These are phyloP conservation scores for Hippopotamyrus pictus DNA, from an alignment of 2,797 vertebrate genomes.

Conservation along the genomic window DNA sequence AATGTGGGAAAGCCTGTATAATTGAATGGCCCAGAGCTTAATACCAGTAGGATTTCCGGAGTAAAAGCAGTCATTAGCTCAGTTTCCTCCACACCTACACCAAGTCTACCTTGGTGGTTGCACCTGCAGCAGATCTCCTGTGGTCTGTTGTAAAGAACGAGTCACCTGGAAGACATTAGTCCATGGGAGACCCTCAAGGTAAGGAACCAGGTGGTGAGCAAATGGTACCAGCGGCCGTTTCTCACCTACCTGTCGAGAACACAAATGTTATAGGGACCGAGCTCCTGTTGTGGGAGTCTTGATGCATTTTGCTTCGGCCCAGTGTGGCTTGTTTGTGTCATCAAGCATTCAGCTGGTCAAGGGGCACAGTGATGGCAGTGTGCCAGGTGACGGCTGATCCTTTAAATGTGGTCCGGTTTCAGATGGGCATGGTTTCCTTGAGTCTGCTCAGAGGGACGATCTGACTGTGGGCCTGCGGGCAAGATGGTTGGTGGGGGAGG, in stretches of 20 bases:
- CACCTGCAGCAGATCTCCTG: slow-evolving; percentile 3
- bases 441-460: not conserved
- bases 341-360: not conserved
- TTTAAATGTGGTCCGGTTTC: not conserved
- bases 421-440: not conserved
- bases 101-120: not conserved
- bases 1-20: not conserved
- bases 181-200: not conserved
- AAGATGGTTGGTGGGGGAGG: not conserved
- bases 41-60: not conserved
- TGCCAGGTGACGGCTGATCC: not conserved
- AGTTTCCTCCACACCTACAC: not conserved
- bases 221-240: not conserved
- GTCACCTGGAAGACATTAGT: slow-evolving; percentile 1
- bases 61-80: not conserved
- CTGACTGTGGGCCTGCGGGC: not conserved
- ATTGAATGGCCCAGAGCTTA: not conserved
- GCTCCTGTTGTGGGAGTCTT: not conserved
- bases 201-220: not conserved
- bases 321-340: not conserved
- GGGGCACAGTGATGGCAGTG: not conserved
- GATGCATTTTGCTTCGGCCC: not conserved
- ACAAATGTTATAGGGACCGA: not conserved
- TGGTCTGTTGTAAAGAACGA: not conserved
- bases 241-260: not conserved